Conservation (phyloP, 2,113 vertebrate species). For the Cinclus mexicanus region DNA sequence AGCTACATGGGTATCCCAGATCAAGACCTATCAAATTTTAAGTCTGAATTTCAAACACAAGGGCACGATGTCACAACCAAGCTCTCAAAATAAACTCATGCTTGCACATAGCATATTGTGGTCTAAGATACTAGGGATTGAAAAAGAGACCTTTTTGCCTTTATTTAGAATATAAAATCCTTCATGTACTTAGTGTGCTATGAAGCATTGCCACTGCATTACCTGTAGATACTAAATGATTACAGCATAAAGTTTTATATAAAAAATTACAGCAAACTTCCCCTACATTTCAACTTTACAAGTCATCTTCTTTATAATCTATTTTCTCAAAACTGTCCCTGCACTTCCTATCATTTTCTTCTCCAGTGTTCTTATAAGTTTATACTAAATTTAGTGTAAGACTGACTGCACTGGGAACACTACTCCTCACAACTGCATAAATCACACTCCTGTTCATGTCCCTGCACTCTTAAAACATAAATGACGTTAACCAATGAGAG, state of each 20-base stretch:
- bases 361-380: neutral
- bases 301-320: neutral
- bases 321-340: neutral
- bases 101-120: neutral
- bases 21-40: neutral
- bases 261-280: neutral
- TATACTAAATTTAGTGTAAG: neutral
- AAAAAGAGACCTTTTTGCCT: neutral
- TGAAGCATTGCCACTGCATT: neutral
- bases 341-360: neutral
- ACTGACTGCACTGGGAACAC: neutral
- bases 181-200: neutral
- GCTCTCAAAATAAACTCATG: neutral
- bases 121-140: neutral
- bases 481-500: accelerated
- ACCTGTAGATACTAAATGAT: neutral
- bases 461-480: neutral
- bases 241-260: neutral
- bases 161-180: neutral
- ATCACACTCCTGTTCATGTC: neutral
- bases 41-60: neutral
- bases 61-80: neutral
- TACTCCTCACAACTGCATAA: neutral
- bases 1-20: neutral
- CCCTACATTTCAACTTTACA: neutral